phyloP scores from a whole-genome alignment of 2,113 vertebrate species.

The Nicator chloris region DNA sequence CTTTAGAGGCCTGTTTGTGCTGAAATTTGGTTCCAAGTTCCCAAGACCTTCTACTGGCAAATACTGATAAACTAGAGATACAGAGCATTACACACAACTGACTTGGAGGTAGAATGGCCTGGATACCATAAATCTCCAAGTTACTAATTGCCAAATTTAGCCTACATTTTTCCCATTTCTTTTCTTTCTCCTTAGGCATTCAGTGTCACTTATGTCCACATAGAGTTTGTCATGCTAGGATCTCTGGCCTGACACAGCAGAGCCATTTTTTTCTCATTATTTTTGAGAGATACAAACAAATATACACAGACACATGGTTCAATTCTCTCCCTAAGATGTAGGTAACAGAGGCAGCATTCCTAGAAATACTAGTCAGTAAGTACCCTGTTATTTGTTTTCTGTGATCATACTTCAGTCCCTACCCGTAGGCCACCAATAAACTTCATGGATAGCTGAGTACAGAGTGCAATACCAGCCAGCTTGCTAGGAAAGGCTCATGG shows the following conservation, averaged over 20 bases:
- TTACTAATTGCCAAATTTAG: neutral
- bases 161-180: neutral
- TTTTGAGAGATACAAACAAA: neutral
- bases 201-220: neutral
- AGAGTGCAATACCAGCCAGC: neutral
- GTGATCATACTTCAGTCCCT: neutral
- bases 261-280: neutral
- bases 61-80: constrained; percentile 6
- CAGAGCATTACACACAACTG: neutral
- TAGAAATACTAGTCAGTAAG: neutral
- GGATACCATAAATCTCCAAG: neutral
- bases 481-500: neutral
- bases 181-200: neutral
- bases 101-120: neutral
- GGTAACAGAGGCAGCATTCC: neutral
- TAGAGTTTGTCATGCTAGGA: neutral
- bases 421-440: neutral
- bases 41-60: neutral
- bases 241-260: neutral
- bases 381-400: neutral
- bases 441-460: neutral
- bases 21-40: neutral
- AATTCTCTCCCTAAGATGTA: neutral
- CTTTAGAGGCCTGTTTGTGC: neutral
- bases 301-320: neutral